Evolutionary conservation across 2,888 invertebrate species (phyloP), one percentile per base, ranked within the genome.

Genomic region (Trachelus troglodyta): DNA sequence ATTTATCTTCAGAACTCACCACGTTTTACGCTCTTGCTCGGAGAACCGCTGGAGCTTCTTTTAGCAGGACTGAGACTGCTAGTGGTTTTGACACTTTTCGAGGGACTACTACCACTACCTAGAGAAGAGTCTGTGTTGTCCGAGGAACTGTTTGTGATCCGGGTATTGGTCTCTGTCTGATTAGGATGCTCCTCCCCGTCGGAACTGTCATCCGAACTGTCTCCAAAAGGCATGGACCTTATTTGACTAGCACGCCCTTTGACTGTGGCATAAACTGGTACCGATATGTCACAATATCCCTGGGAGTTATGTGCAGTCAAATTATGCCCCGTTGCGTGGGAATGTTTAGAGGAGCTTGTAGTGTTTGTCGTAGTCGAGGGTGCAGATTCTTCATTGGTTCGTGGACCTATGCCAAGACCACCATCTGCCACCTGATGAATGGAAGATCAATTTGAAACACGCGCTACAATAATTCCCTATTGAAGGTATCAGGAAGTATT

Each of bases 201-300:
- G 12, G 98, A 98, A 1, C 98, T 98, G 90, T 98, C 98, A 88
- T 97, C 97, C 0, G 97, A 97, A 6, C 98, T 98, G 87, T 98
- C 98, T 3, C 98, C 98, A 90, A 98, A 98, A 12, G 98, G 98
- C 94, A 98, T 97, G 73, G 98, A 98, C 85, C 98, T 94, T 86
- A 98, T 98, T 93, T 98, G 98, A 92, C 98, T 98, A 83, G 98
- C 98, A 87, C 98, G 95, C 87, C 87, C 98, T 94, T 98, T 98
- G 69, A 98, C 97, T 75, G 98, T 98, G 76, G 98, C 98, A 92
- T 98, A 98, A 35, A 98, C 98, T 77, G 98, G 98, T 85, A 98
- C 97, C 80, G 96, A 96, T 89, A 97, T 96, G 92, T 97, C 96
- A 92, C 97, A 96, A 92, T 97, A 97, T 87, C 97, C 97, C 87